Evolutionary conservation across 2,797 vertebrate genomes (phyloP).

Genomic region (Tachyglossus aculeatus): DNA sequence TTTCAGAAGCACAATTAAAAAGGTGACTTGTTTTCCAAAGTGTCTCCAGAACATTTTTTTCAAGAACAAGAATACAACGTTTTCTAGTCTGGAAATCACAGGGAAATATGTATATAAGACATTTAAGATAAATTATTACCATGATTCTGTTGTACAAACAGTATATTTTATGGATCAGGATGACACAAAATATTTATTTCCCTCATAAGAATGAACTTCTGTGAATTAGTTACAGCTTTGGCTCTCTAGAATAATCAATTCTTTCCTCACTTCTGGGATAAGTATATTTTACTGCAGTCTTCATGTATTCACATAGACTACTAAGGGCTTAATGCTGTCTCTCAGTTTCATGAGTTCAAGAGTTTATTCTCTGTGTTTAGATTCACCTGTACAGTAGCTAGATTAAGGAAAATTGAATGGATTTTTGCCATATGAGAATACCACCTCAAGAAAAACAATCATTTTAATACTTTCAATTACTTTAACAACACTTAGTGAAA

Average conservation of each 20-base stretch:
- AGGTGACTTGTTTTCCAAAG: conserved; percentile 29
- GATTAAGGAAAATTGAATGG: conserved; percentile 24
- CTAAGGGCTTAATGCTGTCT: conserved; percentile 38
- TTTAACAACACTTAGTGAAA: conserved; percentile 50
- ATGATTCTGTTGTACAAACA: conserved; percentile 54
- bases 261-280: conserved; percentile 57
- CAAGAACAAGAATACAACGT: conserved; percentile 35
- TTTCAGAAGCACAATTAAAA: conserved; percentile 13
- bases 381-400: conserved; percentile 26
- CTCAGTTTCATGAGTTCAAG: conserved; percentile 17
- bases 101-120: conserved; percentile 38
- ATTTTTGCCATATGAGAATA: conserved; percentile 32
- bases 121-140: conserved; percentile 57
- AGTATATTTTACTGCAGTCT: conserved; percentile 58
- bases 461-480: conserved; percentile 18
- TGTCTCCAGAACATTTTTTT: conserved; percentile 37
- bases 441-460: conserved; percentile 15
- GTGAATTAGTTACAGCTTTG: conserved; percentile 63
- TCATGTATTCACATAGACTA: conserved; percentile 32
- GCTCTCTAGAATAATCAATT: conserved; percentile 66
- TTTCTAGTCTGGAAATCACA: conserved; percentile 34
- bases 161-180: conserved; percentile 53
- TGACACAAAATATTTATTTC: conserved; percentile 64
- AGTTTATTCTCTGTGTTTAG: conserved; percentile 48
- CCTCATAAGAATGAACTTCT: conserved; percentile 50